Evolutionary conservation across 2,888 invertebrate species (phyloP).

Genomic region (Andricus quercusramuli): DNA sequence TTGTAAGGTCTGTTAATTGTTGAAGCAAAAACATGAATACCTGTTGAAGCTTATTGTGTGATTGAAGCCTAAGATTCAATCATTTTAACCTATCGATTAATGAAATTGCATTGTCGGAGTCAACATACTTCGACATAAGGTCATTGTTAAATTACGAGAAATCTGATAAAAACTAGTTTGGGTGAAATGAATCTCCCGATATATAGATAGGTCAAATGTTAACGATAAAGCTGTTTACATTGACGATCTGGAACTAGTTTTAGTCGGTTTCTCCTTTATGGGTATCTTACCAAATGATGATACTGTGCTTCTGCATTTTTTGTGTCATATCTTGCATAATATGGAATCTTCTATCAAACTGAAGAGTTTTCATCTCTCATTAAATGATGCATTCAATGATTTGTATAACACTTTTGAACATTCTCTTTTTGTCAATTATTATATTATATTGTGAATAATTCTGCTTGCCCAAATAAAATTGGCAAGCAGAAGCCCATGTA

Average conservation of each 20-base stretch:
- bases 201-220: conserved; percentile 2
- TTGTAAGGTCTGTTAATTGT: no score
- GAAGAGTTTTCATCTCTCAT: no score
- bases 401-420: no score
- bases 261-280: conserved; percentile 2
- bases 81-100: neutral
- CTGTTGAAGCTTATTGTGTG: neutral
- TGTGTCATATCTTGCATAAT: no score
- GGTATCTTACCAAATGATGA: neutral
- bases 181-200: neutral
- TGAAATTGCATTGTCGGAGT: neutral
- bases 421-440: no score
- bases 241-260: neutral
- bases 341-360: no score
- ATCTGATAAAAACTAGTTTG: neutral
- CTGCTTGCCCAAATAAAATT: no score
- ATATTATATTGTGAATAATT: no score
- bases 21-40: no score
- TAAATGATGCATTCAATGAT: no score
- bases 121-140: neutral
- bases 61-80: neutral
- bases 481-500: no score
- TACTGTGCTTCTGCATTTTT: neutral
- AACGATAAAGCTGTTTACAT: conserved; percentile 28
- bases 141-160: neutral